Base-by-base conservation (phyloP, 2,888 invertebrate genomes). In the Margaritifera margaritifera region DNA sequence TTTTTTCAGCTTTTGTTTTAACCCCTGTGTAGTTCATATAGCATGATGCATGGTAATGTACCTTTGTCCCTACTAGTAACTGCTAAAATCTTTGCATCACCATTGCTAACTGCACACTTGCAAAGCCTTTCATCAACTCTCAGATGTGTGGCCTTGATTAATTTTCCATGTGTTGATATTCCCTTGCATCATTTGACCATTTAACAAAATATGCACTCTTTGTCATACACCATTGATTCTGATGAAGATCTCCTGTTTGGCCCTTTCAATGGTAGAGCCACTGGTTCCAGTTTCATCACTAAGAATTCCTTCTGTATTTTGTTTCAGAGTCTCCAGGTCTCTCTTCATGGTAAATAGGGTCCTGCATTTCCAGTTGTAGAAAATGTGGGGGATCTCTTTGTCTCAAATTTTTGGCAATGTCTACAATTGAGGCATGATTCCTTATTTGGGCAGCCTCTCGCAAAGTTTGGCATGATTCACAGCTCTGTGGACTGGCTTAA, bases 41-140 rank as follows among this genome's bases (percentile, higher is more conserved):
- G 54, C 54, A 53, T 20, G 54, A 53, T 19, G 54, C 20, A 20
- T 53, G 54, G 54, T 53, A 20, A 19, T 18, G 18, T 20, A 53
- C 18, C 54, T 19, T 19, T 53, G 54, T 53, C 54, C 20, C 54
- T 53, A 53, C 54, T 53, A 20, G 54, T 53, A 19, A 53, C 18
- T 53, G 54, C 54, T 53, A 18, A 53, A 19, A 19, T 53, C 20
- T 25, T 27, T n/a, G n/a, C n/a, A n/a, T n/a, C n/a, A n/a, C n/a
- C 24, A n/a, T 55, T 55, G 19, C 31, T 19, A 31, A 54, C 22
- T 25, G 58, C 65, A 65, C 58, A 27, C 25, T 57, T 50, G 20
- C 65, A 31, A n/a, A 65, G 22, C 11, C 31, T 65, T 20, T 65
- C 27, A 8, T 65, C 65, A 4, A 52, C 57, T 58, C 58, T 54